Conservation (phyloP, 2,797 vertebrate species). For the Craterocephalus amniculus region DNA sequence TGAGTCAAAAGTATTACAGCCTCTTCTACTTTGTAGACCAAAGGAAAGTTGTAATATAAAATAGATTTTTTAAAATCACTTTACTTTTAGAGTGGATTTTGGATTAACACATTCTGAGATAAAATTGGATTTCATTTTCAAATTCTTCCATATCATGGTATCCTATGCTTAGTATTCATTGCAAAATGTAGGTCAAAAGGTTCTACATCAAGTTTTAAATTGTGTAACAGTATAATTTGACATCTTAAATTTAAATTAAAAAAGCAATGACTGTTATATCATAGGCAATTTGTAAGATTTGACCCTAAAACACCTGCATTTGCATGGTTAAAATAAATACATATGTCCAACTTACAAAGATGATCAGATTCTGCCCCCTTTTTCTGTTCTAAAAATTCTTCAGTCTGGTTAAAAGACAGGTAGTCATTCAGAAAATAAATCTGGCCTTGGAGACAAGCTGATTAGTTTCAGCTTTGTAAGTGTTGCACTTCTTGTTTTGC, state of each 20-base stretch:
- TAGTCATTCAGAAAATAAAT: background rate
- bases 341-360: no score
- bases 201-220: background rate
- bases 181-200: background rate
- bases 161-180: no score
- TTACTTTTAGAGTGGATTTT: no score
- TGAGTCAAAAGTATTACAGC: conserved; percentile 19
- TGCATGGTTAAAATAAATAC: background rate
- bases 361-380: no score
- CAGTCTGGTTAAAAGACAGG: background rate
- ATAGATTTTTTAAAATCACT: background rate
- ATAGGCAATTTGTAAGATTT: background rate
- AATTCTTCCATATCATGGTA: no score
- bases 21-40: conserved; percentile 9
- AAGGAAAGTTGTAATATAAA: conserved; percentile 9
- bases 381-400: background rate
- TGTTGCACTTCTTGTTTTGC: background rate
- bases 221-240: background rate
- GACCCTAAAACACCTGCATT: background rate
- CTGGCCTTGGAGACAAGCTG: background rate
- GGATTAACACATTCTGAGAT: no score
- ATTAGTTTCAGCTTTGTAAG: background rate
- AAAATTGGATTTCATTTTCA: no score
- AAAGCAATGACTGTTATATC: background rate
- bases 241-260: background rate